phyloP scores from a whole-genome alignment of 2,797 vertebrate genomes.

The Chrysolophus pictus region DNA sequence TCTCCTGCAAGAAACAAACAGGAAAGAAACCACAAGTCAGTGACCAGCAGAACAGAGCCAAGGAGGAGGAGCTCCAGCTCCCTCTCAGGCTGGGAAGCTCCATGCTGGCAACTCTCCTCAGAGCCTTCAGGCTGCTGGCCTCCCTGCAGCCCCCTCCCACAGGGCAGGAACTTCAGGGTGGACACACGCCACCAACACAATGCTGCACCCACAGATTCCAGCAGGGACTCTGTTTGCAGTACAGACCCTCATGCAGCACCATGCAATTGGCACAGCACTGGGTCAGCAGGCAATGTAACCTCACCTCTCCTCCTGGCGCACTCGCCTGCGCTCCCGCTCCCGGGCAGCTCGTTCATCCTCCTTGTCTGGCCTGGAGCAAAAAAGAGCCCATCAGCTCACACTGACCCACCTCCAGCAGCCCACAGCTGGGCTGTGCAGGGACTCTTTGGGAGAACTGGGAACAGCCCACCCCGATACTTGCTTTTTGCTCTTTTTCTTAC shows the following conservation, averaged over 20 bases:
- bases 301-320: conserved; percentile 90
- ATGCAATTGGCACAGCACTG: background rate
- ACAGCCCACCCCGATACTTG: conserved; percentile 61
- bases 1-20: conserved; percentile 80
- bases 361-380: conserved; percentile 77
- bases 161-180: background rate
- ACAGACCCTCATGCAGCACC: background rate
- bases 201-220: background rate
- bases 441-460: background rate
- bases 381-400: background rate
- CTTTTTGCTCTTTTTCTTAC: conserved; percentile 81
- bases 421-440: background rate
- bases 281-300: background rate
- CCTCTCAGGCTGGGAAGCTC: background rate
- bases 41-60: background rate
- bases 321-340: conserved; percentile 82
- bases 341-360: conserved; percentile 81
- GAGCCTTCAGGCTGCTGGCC: background rate
- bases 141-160: fast-evolving
- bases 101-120: background rate
- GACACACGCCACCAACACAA: background rate
- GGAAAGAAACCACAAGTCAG: background rate
- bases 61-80: background rate
- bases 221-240: fast-evolving
- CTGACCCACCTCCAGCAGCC: background rate